Evolutionary conservation across 2,113 vertebrate species (phyloP), one percentile per base, ranked within the genome.

Genomic region (Rhinichthys klamathensis): DNA sequence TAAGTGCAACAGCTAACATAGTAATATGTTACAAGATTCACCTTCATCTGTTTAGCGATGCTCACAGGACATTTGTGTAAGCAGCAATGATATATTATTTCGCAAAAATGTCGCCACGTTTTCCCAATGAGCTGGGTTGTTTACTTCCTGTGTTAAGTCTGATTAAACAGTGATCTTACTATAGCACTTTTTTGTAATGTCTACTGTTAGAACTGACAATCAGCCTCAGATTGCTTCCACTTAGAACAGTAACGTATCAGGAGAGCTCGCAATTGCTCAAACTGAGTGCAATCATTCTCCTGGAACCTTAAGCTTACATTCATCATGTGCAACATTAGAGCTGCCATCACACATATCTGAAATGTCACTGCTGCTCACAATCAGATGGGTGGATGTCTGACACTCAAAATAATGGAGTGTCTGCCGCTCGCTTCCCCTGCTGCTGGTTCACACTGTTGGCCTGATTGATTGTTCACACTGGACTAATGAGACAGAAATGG

Each of bases 241-340:
- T 76, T 30, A 54, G 41, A 74, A 58, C 30, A 23, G 27, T 78
- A 38, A 18, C 58, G 51, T 23, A 58, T 15, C 18, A 38, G 27
- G 18, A 35, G 10, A 58, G 10, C 10, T 11, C 46, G 4, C 15
- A 76, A 54, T 30, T 30, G 15, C 74, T 76, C 83, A 80, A 79
- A 51, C 9, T 25, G 56, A 49, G 3, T 46, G 30, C 84, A 46
- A 25, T 41, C 80, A 18, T 80, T 46, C 51, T 82, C 32, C 21
- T 51, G 61, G 63, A 78, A 56, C 49, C 1, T 38, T 44, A 44
- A 70, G 77, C 18, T 60, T 74, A 77, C 41, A 84, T 83, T 82
- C 73, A 83, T 89, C 89, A 89, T 46, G 46, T 61, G 86, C 85
- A 88, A 76, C 73, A 85, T 89, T 87, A 87, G 77, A 76, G 75